Evolutionary conservation across 1,140 invertebrate genomes (phyloP), one percentile per base, ranked within the genome.

Genomic region (Zaprionus gabonicus): DNA sequence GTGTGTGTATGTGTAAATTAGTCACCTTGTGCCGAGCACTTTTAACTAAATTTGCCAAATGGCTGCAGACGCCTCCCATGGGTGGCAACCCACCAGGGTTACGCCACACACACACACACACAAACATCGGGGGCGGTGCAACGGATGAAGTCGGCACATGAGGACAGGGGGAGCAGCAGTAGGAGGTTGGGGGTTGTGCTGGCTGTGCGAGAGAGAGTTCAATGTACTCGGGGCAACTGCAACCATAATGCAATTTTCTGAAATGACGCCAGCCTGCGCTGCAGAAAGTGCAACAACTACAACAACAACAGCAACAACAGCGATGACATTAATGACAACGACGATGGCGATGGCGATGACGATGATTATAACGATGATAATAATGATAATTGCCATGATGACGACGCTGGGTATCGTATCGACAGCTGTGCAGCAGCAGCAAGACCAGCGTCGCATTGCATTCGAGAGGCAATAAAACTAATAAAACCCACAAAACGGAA

Each of bases 231-330:
- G 41, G 58, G 44, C 70, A 78, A 70, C 70, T 66, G 41, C 55
- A 44, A 65, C 62, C 64, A 66, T 81, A 84, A 85, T 85, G 82
- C 82, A 85, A 85, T 85, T 85, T 46, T 86, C 81, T 85, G 82
- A 81, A 85, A 85, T 72, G 81, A 67, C 69, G 71, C 38, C 77
- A 70, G 66, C 31, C 44, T 31, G 7, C 41, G 12, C 57, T 36
- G 46, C 34, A 49, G 58, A 59, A 70, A 15, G 20, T 27, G 31
- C 63, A 73, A 66, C 27, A 59, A 31, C 51, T 49, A 34, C 41
- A 62, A 55, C n/a, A 36, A 25, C 36, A 51, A 65, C 58, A 20
- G 20, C 20, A 23, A 23, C 23, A 23, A 2, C 23, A 23, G 23
- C 23, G 46, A 62, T 53, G 20, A 34, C 20, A n/a, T 57, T 56